phyloP scores from a whole-genome alignment of 2,888 invertebrate species.

The Hymenopus coronatus region DNA sequence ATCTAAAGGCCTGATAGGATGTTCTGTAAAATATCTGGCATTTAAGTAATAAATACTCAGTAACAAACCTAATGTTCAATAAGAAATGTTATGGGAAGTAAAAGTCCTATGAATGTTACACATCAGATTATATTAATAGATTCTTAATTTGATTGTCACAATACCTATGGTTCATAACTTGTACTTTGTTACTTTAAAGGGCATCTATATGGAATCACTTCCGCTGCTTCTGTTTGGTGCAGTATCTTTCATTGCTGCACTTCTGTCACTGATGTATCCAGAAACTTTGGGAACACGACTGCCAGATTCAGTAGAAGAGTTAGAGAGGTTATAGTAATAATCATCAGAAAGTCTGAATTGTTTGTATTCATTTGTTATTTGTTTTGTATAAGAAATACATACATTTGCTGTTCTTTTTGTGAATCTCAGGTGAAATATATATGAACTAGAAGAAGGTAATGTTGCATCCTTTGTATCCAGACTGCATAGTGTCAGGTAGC shows the following conservation, averaged over 20 bases:
- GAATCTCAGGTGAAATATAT: neutral
- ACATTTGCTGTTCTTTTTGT: neutral
- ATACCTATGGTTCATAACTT: neutral
- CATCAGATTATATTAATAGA: neutral
- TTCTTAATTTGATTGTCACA: neutral
- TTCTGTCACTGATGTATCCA: constrained; percentile 57
- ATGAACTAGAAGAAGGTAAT: too few species aligned
- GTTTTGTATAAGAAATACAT: neutral
- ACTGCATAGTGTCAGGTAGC: too few species aligned
- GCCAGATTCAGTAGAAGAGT: constrained; percentile 59
- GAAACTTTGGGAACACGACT: constrained; percentile 61
- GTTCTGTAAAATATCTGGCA: too few species aligned
- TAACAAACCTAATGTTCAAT: neutral
- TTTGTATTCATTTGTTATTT: too few species aligned
- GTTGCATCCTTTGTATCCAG: too few species aligned
- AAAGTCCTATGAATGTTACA: neutral
- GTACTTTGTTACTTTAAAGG: constrained; percentile 42
- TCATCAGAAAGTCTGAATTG: too few species aligned
- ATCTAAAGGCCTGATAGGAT: too few species aligned
- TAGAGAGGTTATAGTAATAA: constrained; percentile 38
- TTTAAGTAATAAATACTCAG: too few species aligned
- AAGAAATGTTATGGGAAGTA: neutral
- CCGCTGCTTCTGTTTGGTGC: constrained; percentile 56
- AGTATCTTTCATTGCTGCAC: constrained; percentile 52
- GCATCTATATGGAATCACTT: constrained; percentile 50